Percentiles rank a stretch among this genome's conserved stretches.
phyloP scores from a whole-genome alignment of 1,140 invertebrate species.

The Leptoteleia sp. region DNA sequence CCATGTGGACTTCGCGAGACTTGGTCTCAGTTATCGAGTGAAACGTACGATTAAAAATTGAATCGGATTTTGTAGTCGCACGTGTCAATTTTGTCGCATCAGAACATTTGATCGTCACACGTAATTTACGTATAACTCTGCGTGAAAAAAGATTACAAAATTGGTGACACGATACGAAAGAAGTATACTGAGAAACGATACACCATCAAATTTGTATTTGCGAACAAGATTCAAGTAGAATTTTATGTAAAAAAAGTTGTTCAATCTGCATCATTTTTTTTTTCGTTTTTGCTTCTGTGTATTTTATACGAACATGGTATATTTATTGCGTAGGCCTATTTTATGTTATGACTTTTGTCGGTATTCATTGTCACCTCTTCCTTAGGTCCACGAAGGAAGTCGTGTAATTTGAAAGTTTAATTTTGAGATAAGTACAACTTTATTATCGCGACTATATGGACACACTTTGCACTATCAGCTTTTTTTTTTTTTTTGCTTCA shows the following conservation, averaged over 20 bases:
- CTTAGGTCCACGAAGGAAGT: conserved; percentile 34
- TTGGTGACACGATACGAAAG: conserved; percentile 41
- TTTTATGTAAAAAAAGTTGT: conserved; percentile 58
- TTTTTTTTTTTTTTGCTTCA: neutral
- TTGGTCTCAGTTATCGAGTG: no score
- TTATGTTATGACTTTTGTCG: conserved; percentile 54
- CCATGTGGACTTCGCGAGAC: no score
- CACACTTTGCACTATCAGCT: conserved; percentile 35
- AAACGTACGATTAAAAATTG: neutral
- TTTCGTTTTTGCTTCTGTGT: conserved; percentile 26
- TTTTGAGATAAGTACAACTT: conserved; percentile 33
- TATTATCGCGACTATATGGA: conserved; percentile 20
- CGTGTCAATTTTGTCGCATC: conserved; percentile 42
- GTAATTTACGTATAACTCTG: conserved; percentile 33
- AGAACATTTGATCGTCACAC: conserved; percentile 33
- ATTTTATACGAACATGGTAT: conserved; percentile 27
- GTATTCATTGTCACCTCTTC: conserved; percentile 43
- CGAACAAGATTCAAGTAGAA: conserved; percentile 46
- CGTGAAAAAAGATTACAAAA: conserved; percentile 52
- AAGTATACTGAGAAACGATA: conserved; percentile 46
- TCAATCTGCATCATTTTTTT: conserved; percentile 40
- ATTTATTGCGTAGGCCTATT: conserved; percentile 59
- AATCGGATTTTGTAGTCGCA: neutral
- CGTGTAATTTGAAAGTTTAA: conserved; percentile 15
- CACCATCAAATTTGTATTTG: conserved; percentile 32